These are phyloP conservation scores for Emydoidea blandingii DNA, from an alignment of 2,797 vertebrate species.

Conservation along the genomic window DNA sequence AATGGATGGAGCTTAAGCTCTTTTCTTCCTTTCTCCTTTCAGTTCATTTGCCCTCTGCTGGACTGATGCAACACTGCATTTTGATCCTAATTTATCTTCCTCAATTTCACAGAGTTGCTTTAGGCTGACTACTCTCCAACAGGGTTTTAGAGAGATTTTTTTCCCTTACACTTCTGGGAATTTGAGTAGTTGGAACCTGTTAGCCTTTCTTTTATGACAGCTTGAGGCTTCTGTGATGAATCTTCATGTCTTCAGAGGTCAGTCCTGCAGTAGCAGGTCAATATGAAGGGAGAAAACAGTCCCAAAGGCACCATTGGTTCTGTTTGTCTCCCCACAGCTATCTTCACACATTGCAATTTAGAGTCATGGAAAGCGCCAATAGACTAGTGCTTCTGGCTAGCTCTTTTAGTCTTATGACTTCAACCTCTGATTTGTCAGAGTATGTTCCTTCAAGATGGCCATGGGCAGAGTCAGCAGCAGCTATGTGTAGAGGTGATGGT, in stretches of 20 bases:
- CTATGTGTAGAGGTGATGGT: not conserved
- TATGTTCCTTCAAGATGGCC: not conserved
- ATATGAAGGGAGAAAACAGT: not conserved
- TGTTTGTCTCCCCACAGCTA: not conserved
- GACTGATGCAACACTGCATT: not conserved
- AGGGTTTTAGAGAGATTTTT: not conserved
- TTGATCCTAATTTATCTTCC: accelerated
- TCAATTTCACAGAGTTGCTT: not conserved
- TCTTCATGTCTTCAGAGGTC: not conserved
- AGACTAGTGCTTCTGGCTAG: not conserved
- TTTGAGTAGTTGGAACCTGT: not conserved
- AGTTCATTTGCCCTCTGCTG: constrained; percentile 33
- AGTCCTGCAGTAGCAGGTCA: not conserved
- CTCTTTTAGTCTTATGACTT: not conserved
- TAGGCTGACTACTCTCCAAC: not conserved
- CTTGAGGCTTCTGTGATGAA: not conserved
- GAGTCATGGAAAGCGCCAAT: not conserved
- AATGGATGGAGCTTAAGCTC: not conserved
- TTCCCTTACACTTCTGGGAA: not conserved
- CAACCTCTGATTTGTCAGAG: not conserved
- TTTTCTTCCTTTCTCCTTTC: not conserved
- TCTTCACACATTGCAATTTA: not conserved
- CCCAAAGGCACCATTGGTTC: not conserved
- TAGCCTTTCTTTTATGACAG: no score
- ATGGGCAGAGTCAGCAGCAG: not conserved